Evolutionary conservation across 2,888 invertebrate species (phyloP).

Genomic region (Drosophila cognata): DNA sequence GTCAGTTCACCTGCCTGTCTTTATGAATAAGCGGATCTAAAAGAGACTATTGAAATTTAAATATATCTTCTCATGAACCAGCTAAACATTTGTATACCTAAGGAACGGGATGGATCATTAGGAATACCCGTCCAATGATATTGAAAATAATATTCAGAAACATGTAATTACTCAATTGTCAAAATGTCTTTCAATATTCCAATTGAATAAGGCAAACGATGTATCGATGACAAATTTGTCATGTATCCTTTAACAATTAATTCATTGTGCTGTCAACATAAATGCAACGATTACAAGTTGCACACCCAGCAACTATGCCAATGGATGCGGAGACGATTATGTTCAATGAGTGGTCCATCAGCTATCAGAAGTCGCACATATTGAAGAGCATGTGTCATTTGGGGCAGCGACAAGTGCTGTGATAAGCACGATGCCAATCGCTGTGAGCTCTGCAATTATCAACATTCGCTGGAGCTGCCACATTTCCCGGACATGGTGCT

Average conservation of each 20-base stretch:
- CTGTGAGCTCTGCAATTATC: slow-evolving; percentile 89
- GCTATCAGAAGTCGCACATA: slow-evolving; percentile 91
- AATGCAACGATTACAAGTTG: background rate
- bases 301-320: slow-evolving; percentile 55
- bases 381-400: slow-evolving; percentile 86
- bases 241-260: background rate
- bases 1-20: background rate
- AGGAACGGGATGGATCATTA: background rate
- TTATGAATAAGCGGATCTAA: background rate
- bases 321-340: slow-evolving; percentile 77
- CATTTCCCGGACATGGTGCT: slow-evolving; percentile 99
- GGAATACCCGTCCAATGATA: background rate
- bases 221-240: background rate
- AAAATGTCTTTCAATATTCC: background rate
- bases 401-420: slow-evolving; percentile 76
- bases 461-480: slow-evolving; percentile 91
- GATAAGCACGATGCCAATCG: slow-evolving; percentile 82
- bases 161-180: too few species aligned
- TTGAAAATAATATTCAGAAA: background rate
- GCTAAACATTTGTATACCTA: background rate
- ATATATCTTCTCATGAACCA: background rate
- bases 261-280: slow-evolving; percentile 6
- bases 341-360: slow-evolving; percentile 88
- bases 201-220: background rate
- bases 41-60: background rate